Evolutionary conservation across 2,888 invertebrate species (phyloP).

Genomic region (Osmoderma eremita): DNA sequence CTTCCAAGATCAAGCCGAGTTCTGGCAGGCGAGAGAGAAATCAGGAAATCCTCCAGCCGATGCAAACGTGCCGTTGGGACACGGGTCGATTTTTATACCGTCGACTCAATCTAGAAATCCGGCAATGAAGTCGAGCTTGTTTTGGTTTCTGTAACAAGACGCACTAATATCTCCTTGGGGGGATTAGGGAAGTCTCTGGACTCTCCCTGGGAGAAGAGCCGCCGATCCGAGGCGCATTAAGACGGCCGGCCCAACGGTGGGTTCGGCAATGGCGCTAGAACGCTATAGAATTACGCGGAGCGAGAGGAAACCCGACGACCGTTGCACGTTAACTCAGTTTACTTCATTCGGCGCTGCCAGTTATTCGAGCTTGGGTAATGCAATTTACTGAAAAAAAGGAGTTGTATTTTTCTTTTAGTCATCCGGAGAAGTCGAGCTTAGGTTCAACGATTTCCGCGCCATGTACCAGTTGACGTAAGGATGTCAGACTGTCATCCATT

Average conservation of each 20-base stretch:
- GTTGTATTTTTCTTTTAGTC: constrained; percentile 16
- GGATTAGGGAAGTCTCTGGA: constrained; percentile 51
- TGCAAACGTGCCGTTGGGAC: constrained; percentile 40
- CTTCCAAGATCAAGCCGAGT: neutral
- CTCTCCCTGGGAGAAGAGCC: constrained; percentile 28
- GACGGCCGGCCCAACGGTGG: constrained; percentile 46
- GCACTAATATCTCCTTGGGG: constrained; percentile 55
- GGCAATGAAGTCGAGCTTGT: constrained; percentile 51
- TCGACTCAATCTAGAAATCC: constrained; percentile 50
- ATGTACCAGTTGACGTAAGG: neutral
- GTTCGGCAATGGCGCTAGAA: neutral
- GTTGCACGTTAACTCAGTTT: constrained; percentile 39
- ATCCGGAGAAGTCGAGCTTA: neutral
- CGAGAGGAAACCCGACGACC: constrained; percentile 22
- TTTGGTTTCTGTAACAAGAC: constrained; percentile 54
- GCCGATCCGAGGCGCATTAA: constrained; percentile 52
- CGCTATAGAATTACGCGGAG: constrained; percentile 23
- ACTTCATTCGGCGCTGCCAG: constrained; percentile 39
- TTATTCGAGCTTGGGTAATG: constrained; percentile 40
- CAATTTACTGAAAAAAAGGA: constrained; percentile 27
- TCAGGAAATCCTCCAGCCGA: constrained; percentile 21
- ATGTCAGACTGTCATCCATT: no score
- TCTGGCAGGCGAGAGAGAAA: constrained; percentile 1
- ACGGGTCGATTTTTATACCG: constrained; percentile 48
- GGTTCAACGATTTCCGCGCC: neutral